Evolutionary conservation across 2,797 vertebrate species (phyloP).

Genomic region (Coendou prehensilis): DNA sequence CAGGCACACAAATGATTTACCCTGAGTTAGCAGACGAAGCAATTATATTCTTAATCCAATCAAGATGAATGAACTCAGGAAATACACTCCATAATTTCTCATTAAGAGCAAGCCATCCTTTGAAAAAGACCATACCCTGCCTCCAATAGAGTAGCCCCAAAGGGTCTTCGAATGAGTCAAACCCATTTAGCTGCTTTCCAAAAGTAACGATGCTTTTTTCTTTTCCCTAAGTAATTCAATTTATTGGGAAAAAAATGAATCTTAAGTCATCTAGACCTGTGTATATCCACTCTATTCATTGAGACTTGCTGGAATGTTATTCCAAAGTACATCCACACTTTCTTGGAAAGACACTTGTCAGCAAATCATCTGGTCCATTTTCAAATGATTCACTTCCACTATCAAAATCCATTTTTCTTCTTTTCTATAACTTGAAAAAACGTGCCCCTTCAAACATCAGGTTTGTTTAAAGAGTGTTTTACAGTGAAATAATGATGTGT

Average conservation of each 20-base stretch:
- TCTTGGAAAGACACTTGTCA: neutral
- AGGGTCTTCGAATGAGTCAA: neutral
- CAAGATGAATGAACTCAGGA: constrained; percentile 34
- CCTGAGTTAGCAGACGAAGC: neutral
- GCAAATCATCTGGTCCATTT: neutral
- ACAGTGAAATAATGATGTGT: neutral
- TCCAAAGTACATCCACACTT: neutral
- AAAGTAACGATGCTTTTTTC: neutral
- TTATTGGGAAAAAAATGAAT: neutral
- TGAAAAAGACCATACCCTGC: neutral
- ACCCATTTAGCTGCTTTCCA: neutral
- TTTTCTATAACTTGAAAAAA: neutral
- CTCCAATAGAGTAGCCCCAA: neutral
- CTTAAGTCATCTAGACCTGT: neutral
- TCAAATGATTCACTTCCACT: neutral
- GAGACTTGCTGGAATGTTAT: neutral
- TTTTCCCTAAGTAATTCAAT: neutral
- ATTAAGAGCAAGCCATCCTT: neutral
- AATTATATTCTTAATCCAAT: constrained; percentile 47
- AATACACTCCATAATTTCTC: constrained; percentile 52
- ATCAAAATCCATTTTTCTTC: constrained; percentile 23
- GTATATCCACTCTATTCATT: fast-evolving
- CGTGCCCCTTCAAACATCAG: neutral
- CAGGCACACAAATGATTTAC: neutral
- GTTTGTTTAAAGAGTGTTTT: neutral